A percentile compares a stretch with the other conserved stretches of the same genome.
phyloP scores from a whole-genome alignment of 2,113 vertebrate genomes.

The Emydura subglobosa region DNA sequence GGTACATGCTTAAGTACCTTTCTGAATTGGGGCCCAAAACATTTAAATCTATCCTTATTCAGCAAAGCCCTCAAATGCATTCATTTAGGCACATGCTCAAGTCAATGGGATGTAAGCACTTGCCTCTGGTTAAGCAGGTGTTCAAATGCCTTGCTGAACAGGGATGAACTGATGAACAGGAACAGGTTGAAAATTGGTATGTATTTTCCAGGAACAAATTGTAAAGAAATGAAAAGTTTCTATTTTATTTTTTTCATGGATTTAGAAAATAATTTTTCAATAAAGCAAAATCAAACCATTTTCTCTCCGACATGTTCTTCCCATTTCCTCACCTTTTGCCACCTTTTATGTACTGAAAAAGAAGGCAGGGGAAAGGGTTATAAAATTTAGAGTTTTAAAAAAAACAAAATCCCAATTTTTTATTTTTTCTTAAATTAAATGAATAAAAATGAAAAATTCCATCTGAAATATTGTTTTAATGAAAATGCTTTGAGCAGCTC shows the following conservation, averaged over 20 bases:
- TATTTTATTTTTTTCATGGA: background rate
- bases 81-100: slow-evolving; percentile 27
- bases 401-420: background rate
- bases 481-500: background rate
- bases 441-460: background rate
- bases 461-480: background rate
- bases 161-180: slow-evolving; percentile 9
- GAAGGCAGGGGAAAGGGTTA: background rate
- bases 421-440: background rate
- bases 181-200: background rate
- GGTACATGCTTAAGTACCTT: background rate
- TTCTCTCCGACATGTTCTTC: background rate
- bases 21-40: background rate
- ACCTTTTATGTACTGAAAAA: background rate
- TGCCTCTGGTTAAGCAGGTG: slow-evolving; percentile 40
- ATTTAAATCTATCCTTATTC: slow-evolving; percentile 12
- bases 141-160: slow-evolving; percentile 51
- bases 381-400: background rate
- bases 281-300: background rate
- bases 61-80: slow-evolving; percentile 4
- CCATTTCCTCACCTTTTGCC: background rate
- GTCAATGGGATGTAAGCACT: slow-evolving; percentile 62
- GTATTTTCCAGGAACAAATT: slow-evolving; percentile 21
- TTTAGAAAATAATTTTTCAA: background rate
- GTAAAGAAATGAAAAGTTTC: background rate